Conservation (phyloP, 2,888 invertebrate species). For the Melinopterus prodromus region DNA sequence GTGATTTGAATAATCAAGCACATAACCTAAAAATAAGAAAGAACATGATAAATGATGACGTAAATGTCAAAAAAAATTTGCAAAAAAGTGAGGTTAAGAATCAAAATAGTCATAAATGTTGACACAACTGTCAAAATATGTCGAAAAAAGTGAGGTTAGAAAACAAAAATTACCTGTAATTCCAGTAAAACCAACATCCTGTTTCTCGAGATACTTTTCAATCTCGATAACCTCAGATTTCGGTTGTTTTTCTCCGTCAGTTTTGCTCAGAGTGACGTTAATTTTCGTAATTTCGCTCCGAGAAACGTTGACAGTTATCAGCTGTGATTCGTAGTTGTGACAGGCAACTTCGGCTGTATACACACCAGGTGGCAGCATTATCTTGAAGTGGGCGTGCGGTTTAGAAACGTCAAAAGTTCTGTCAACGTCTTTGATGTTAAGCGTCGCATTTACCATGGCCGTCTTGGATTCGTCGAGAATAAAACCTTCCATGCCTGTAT, state of each 20-base stretch:
- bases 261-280: constrained; percentile 24
- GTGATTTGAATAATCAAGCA: constrained; percentile 67
- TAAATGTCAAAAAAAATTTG: constrained; percentile 19
- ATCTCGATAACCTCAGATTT: constrained; percentile 50
- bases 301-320: constrained; percentile 46
- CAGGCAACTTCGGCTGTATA: constrained; percentile 71
- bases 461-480: constrained; percentile 71
- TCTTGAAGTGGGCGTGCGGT: constrained; percentile 76
- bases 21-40: constrained; percentile 60
- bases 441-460: constrained; percentile 75
- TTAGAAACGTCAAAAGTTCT: constrained; percentile 69
- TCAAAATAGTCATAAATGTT: not conserved
- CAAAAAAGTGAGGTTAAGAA: no score
- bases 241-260: constrained; percentile 42
- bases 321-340: constrained; percentile 66
- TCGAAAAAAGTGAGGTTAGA: not conserved
- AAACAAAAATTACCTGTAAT: constrained; percentile 18
- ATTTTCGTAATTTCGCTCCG: constrained; percentile 22
- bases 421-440: constrained; percentile 70
- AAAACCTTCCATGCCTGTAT: constrained; percentile 73
- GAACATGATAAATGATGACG: constrained; percentile 43
- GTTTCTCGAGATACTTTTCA: constrained; percentile 37
- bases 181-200: constrained; percentile 29
- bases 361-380: constrained; percentile 74
- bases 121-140: not conserved